Percentiles rank a stretch among this genome's conserved stretches.
Conservation (phyloP, 2,113 vertebrate species). For the Noctilio leporinus region DNA sequence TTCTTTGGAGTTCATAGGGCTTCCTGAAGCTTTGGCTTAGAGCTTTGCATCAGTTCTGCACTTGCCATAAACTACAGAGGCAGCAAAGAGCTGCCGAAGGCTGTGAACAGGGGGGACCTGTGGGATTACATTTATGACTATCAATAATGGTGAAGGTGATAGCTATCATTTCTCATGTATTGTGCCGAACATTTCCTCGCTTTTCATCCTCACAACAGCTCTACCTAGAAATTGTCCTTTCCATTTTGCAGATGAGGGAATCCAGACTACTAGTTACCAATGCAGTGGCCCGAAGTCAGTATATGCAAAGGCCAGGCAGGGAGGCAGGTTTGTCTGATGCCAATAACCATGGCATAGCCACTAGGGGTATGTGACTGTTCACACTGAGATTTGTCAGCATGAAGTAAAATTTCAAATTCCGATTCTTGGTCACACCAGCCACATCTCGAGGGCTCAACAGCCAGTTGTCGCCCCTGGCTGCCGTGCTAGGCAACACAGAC, state of each 20-base stretch:
- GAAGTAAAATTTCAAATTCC: background rate
- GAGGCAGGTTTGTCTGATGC: background rate
- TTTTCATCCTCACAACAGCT: background rate
- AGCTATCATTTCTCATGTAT: fast-evolving
- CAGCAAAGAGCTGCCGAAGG: fast-evolving
- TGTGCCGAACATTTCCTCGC: background rate
- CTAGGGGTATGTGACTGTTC: background rate
- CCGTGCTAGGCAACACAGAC: fast-evolving
- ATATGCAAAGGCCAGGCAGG: background rate
- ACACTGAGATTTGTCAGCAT: background rate
- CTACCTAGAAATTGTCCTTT: background rate
- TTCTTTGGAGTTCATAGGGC: background rate
- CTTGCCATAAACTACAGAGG: fast-evolving
- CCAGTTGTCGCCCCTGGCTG: background rate
- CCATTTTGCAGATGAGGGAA: background rate
- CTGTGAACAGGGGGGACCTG: fast-evolving
- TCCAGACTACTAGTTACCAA: background rate
- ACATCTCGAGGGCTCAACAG: fast-evolving
- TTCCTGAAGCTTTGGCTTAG: background rate
- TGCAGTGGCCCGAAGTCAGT: too few species aligned
- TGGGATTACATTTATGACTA: fast-evolving
- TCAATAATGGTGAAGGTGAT: fast-evolving
- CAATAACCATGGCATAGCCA: too few species aligned
- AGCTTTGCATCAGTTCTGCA: background rate
- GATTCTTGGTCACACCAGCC: background rate